Evolutionary conservation across 2,888 invertebrate genomes (phyloP).

Genomic region (Tetramorium bicarinatum): DNA sequence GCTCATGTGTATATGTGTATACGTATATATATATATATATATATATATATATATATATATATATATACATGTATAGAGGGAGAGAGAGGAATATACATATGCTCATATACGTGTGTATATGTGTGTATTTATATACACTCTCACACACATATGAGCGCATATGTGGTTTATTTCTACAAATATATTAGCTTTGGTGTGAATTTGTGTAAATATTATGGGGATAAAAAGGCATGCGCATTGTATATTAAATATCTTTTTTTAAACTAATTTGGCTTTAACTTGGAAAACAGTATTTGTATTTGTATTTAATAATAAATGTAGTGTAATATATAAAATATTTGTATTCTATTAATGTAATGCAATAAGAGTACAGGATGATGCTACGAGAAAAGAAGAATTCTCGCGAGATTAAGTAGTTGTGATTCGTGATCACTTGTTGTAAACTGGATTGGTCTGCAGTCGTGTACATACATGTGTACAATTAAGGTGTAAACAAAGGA

Average conservation of each 20-base stretch:
- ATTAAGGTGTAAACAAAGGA: not conserved
- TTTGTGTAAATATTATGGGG: slow-evolving; percentile 12
- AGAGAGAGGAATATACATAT: no score
- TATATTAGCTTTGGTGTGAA: not conserved
- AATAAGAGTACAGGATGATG: not conserved
- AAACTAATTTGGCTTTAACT: not conserved
- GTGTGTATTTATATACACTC: no score
- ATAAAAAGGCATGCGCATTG: not conserved
- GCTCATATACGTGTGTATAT: not conserved
- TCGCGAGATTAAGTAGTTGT: not conserved
- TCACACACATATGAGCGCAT: not conserved
- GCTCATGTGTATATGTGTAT: not conserved
- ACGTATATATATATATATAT: no score
- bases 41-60: no score
- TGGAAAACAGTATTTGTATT: not conserved
- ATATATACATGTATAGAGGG: not conserved
- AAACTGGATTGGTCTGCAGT: not conserved
- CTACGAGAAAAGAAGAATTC: not conserved
- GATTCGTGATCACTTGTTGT: not conserved
- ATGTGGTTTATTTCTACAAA: not conserved
- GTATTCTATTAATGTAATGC: not conserved
- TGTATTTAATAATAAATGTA: not conserved
- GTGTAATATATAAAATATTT: not conserved
- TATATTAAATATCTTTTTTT: not conserved
- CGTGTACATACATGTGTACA: not conserved